These are phyloP conservation scores for Pogonognathellus flavescens DNA, from an alignment of 1,140 invertebrate species.

Conservation along the genomic window DNA sequence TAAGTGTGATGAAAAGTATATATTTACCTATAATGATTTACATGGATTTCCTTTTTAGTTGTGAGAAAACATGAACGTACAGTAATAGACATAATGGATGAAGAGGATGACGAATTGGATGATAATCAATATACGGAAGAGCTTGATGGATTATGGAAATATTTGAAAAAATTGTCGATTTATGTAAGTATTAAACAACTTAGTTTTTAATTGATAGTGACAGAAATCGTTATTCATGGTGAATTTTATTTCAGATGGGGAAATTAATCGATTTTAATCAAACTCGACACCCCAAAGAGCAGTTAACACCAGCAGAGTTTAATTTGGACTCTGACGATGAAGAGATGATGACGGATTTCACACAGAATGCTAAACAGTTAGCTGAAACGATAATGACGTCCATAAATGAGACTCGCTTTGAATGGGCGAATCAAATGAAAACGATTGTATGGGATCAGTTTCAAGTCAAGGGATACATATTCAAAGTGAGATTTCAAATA, in stretches of 20 bases:
- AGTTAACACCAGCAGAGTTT: conserved; percentile 59
- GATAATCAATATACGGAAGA: not conserved
- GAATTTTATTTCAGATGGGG: conserved; percentile 55
- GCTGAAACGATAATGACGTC: not conserved
- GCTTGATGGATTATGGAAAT: not conserved
- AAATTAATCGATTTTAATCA: conserved; percentile 58
- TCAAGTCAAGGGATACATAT: conserved; percentile 53
- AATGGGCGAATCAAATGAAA: conserved; percentile 61
- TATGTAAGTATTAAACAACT: not conserved
- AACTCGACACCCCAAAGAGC: conserved; percentile 24
- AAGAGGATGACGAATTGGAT: conserved; percentile 10
- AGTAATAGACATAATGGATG: conserved; percentile 37
- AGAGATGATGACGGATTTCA: conserved; percentile 7
- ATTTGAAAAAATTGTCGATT: not conserved
- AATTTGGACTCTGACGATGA: conserved; percentile 61
- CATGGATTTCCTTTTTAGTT: not conserved
- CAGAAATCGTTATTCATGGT: conserved; percentile 1
- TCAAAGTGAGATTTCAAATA: conserved; percentile 45
- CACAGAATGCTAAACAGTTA: not conserved
- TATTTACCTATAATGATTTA: too few relatives aligned
- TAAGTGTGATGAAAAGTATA: too few relatives aligned
- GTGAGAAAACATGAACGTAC: conserved; percentile 26
- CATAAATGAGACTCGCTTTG: conserved; percentile 51
- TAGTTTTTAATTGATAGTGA: not conserved
- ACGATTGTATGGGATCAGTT: conserved; percentile 57